A percentile compares a stretch with the other conserved stretches of the same genome.
phyloP scores from a whole-genome alignment of 2,797 vertebrate species.

The Lepilemur septentrionalis region DNA sequence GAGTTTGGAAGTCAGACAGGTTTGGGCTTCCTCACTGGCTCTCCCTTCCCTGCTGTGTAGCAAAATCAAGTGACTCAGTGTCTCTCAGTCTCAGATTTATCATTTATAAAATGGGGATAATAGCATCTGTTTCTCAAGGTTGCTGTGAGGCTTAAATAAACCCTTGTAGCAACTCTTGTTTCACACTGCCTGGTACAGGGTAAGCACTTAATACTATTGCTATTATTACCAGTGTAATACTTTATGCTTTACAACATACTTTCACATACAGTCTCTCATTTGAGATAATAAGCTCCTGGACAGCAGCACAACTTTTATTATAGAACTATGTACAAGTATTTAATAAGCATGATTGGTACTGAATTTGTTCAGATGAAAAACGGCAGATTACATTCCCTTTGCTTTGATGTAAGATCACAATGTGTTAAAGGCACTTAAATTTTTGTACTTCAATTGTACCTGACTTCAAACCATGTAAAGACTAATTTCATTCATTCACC shows the following conservation, averaged over 20 bases:
- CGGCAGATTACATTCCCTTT: not conserved
- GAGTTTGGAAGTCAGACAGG: not conserved
- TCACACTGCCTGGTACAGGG: not conserved
- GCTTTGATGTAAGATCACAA: conserved; percentile 16
- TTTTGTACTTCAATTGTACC: conserved; percentile 21
- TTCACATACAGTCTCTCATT: conserved; percentile 35
- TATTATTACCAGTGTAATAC: not conserved
- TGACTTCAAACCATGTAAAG: conserved; percentile 34
- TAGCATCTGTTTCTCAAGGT: not conserved
- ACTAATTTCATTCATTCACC: conserved; percentile 32
- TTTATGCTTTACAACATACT: conserved; percentile 10
- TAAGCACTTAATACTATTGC: conserved; percentile 11
- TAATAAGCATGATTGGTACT: conserved; percentile 10
- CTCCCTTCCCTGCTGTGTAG: not conserved
- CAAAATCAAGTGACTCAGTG: not conserved
- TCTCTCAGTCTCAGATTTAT: not conserved
- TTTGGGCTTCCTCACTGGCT: not conserved
- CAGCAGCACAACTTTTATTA: conserved; percentile 10
- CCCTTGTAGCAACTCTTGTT: not conserved
- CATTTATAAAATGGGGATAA: not conserved
- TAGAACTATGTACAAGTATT: conserved; percentile 34
- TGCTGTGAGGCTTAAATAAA: conserved; percentile 1
- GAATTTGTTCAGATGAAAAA: conserved; percentile 31
- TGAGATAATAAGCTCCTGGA: conserved; percentile 19
- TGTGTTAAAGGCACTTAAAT: not conserved